These are phyloP conservation scores for Eulacestoma nigropectus DNA, from an alignment of 2,113 vertebrate genomes.

Conservation along the genomic window DNA sequence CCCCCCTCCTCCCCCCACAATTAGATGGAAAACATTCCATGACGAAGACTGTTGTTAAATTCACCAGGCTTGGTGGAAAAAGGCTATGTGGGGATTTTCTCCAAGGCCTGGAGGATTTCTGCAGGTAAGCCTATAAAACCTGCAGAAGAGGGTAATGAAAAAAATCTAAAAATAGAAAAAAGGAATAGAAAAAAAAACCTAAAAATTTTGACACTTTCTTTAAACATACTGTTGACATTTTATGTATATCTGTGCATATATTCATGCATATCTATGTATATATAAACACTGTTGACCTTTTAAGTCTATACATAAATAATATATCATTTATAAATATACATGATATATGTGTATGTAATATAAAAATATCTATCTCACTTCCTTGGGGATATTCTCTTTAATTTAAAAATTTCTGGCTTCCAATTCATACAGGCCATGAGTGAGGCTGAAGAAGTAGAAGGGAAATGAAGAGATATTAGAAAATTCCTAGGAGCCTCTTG, in stretches of 20 bases:
- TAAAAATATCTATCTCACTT: neutral
- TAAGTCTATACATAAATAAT: neutral
- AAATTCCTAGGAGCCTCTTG: neutral
- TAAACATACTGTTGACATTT: neutral
- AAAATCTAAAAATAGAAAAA: neutral
- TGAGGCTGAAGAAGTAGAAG: neutral
- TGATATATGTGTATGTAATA: neutral
- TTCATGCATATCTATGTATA: neutral
- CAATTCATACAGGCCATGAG: neutral
- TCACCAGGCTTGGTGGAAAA: neutral
- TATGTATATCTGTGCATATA: neutral
- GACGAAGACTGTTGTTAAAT: neutral
- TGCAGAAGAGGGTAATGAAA: neutral
- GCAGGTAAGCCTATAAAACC: slow-evolving; percentile 4
- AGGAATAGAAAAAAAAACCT: neutral
- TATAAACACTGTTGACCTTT: neutral
- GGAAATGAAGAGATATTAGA: neutral
- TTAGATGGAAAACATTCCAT: neutral
- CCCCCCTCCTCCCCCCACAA: accelerated
- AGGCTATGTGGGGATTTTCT: neutral
- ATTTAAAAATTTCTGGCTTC: slow-evolving; percentile 6
- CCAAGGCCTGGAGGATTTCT: neutral
- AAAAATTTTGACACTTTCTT: neutral
- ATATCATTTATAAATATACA: neutral
- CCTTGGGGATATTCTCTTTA: neutral